Conservation (phyloP, 2,888 invertebrate species). For the Craniophora ligustri region DNA sequence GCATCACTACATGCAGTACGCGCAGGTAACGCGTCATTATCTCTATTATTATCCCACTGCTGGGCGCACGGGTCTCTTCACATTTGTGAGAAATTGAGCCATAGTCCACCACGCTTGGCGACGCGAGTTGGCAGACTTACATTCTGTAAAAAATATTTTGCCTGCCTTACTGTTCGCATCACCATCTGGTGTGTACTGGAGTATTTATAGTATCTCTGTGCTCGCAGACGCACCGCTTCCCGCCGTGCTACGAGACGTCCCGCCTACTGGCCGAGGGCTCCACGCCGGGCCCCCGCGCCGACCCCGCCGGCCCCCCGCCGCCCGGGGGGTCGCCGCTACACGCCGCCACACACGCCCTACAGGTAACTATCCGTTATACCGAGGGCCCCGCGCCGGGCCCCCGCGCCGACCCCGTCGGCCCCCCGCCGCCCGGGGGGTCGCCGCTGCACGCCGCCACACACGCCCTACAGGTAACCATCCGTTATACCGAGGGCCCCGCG, state of each 20-base stretch:
- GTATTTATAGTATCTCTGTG: not conserved
- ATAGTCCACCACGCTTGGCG: too few relatives aligned
- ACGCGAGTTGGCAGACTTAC: too few relatives aligned
- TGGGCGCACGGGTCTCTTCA: too few relatives aligned
- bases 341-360: conserved; percentile 26
- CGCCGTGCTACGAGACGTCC: conserved; percentile 81
- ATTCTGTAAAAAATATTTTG: too few relatives aligned
- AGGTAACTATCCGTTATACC: too few relatives aligned
- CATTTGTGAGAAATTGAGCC: too few relatives aligned
- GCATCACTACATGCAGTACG: conserved; percentile 69
- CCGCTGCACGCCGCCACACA: conserved; percentile 16
- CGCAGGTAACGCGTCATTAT: conserved; percentile 52
- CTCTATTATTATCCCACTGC: too few relatives aligned
- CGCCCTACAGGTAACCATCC: too few relatives aligned
- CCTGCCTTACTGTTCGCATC: too few relatives aligned
- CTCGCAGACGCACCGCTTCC: conserved; percentile 73
- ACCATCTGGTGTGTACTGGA: not conserved
- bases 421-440: too few relatives aligned
- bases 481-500: too few relatives aligned
- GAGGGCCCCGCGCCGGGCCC: conserved; percentile 60
- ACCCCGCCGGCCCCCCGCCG: too few relatives aligned
- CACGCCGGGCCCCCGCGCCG: conserved; percentile 49
- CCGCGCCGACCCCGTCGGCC: conserved; percentile 13
- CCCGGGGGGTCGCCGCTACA: conserved; percentile 14
- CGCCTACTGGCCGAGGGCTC: conserved; percentile 67